Conservation (phyloP, 2,113 vertebrate species). For the Carlito syrichta region DNA sequence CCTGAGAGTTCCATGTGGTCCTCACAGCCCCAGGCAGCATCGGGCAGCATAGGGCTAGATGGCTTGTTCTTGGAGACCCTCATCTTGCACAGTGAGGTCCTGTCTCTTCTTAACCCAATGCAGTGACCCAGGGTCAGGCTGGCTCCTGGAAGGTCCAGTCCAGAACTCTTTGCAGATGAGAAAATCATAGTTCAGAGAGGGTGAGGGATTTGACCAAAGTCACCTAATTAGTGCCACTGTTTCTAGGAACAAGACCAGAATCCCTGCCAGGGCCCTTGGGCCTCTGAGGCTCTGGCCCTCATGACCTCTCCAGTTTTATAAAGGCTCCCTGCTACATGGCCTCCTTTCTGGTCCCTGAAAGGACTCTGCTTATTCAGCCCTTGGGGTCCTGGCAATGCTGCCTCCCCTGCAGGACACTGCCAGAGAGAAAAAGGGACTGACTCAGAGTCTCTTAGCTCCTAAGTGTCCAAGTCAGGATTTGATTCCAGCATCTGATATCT, state of each 20-base stretch:
- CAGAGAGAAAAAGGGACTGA: background rate
- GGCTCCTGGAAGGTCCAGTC: background rate
- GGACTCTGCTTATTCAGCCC: background rate
- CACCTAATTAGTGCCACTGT: no score
- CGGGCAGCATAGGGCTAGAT: no score
- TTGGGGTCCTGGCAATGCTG: background rate
- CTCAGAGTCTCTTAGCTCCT: background rate
- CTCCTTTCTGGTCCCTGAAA: background rate
- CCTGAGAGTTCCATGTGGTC: no score
- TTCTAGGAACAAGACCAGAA: background rate
- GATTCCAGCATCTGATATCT: background rate
- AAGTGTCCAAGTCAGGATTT: background rate
- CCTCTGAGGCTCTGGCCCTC: background rate
- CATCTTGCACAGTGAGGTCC: background rate
- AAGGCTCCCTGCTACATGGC: background rate
- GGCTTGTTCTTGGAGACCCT: background rate
- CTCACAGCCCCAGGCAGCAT: no score
- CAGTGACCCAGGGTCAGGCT: background rate
- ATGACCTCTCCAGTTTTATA: background rate
- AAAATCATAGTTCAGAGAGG: background rate
- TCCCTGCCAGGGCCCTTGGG: no score
- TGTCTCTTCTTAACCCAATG: background rate
- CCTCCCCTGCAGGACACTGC: background rate
- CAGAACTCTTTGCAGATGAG: background rate
- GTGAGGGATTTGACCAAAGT: background rate